These are phyloP conservation scores for Xylota segnis DNA, from an alignment of 2,888 invertebrate species.

Conservation along the genomic window DNA sequence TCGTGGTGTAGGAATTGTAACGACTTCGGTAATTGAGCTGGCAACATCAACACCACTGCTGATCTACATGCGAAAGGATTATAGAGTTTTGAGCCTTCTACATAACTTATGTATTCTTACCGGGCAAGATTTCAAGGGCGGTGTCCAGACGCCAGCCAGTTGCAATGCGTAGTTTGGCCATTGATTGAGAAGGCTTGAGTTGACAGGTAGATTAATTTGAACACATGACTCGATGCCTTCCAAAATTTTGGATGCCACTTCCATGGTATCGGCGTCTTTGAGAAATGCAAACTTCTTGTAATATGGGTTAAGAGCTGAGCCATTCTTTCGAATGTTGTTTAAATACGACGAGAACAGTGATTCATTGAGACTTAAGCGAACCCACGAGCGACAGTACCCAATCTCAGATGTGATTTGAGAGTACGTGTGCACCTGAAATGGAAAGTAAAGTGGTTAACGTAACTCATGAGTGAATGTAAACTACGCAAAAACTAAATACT, in stretches of 20 bases:
- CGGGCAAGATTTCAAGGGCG: conserved; percentile 91
- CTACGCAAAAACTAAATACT: too few species aligned
- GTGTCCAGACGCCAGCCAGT: conserved; percentile 93
- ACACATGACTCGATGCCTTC: conserved; percentile 91
- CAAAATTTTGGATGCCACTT: conserved; percentile 90
- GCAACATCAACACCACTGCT: conserved; percentile 92
- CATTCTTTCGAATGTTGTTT: conserved; percentile 91
- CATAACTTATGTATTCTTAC: conserved; percentile 80
- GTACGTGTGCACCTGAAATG: conserved; percentile 87
- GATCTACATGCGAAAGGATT: conserved; percentile 82
- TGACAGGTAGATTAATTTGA: conserved; percentile 90
- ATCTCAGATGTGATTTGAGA: conserved; percentile 94
- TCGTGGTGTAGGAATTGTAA: conserved; percentile 82
- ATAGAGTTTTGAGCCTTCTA: conserved; percentile 77
- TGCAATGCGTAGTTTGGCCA: conserved; percentile 94
- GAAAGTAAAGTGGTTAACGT: neutral
- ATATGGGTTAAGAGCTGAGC: conserved; percentile 91
- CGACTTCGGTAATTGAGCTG: conserved; percentile 86
- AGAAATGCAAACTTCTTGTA: conserved; percentile 93
- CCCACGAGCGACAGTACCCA: conserved; percentile 96
- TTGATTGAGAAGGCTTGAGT: conserved; percentile 94
- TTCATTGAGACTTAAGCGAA: conserved; percentile 95
- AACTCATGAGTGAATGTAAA: too few species aligned
- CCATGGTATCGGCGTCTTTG: conserved; percentile 92
- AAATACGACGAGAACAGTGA: conserved; percentile 94